These are phyloP conservation scores for Amphiura filiformis DNA, from an alignment of 35 echinoderm and acorn worm genomes.

Conservation along the genomic window DNA sequence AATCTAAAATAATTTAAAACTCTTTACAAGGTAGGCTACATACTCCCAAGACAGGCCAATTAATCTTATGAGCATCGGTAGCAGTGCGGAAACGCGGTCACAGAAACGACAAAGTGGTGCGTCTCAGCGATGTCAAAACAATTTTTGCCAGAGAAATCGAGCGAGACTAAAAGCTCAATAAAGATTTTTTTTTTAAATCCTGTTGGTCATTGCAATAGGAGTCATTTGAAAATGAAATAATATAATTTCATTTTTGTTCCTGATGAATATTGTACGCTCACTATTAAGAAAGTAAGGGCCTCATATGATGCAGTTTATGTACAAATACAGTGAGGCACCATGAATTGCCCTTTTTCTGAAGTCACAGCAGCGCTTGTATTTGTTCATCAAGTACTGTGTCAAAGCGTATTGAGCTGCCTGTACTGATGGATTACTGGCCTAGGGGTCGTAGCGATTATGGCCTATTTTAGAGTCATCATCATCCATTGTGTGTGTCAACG, in stretches of 20 bases:
- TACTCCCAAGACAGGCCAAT: constrained; percentile 1
- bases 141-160: no score
- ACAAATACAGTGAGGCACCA: no score
- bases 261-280: no score
- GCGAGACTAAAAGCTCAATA: no score
- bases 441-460: constrained; percentile 6
- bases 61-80: constrained; percentile 3
- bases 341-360: no score
- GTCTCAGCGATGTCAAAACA: neutral
- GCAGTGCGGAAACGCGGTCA: neutral
- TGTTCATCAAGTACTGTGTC: neutral
- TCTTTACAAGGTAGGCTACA: neutral
- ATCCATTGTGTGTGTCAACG: neutral
- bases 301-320: no score
- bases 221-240: no score
- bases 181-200: no score
- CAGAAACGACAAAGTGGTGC: neutral
- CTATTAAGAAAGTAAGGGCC: no score
- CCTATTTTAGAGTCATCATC: constrained; percentile 9
- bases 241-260: no score
- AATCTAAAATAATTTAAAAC: neutral
- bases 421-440: neutral
- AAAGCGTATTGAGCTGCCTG: neutral
- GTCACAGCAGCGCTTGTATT: no score
- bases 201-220: no score